phyloP scores from a whole-genome alignment of 2,797 vertebrate genomes.

The Rhinoraja longicauda region DNA sequence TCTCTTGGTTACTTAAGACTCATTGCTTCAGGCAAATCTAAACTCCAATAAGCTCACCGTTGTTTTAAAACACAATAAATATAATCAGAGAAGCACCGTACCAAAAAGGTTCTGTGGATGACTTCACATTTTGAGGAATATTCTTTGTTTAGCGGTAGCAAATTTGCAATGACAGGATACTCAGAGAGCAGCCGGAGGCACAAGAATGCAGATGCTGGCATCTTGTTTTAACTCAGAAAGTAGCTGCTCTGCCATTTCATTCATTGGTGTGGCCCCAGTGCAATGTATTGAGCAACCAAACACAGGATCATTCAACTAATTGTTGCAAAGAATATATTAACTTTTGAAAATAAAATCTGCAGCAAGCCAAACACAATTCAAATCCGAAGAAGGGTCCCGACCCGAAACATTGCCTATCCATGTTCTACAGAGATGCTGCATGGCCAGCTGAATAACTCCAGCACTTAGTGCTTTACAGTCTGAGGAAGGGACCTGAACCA shows the following conservation, averaged over 20 bases:
- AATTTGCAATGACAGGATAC: neutral
- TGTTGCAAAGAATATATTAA: neutral
- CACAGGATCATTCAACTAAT: neutral
- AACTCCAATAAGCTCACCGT: slow-evolving; percentile 1
- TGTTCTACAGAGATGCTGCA: too few relatives aligned
- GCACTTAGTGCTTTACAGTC: too few relatives aligned
- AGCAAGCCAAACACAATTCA: neutral
- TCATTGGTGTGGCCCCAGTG: neutral
- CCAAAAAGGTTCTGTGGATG: neutral
- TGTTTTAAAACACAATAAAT: slow-evolving; percentile 17
- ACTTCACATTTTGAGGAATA: neutral
- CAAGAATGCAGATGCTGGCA: too few relatives aligned
- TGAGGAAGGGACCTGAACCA: too few relatives aligned
- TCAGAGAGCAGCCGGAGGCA: neutral
- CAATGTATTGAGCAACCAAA: neutral
- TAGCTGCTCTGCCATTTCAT: neutral
- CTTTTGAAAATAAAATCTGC: neutral
- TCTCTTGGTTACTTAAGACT: neutral
- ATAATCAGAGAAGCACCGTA: neutral
- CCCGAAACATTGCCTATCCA: too few relatives aligned
- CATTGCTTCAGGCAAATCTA: neutral
- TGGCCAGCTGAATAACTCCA: too few relatives aligned
- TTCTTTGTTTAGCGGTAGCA: neutral
- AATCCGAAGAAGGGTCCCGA: too few relatives aligned
- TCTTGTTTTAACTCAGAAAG: neutral